Evolutionary conservation across 2,113 vertebrate species (phyloP).

Genomic region (Dinomys branickii): DNA sequence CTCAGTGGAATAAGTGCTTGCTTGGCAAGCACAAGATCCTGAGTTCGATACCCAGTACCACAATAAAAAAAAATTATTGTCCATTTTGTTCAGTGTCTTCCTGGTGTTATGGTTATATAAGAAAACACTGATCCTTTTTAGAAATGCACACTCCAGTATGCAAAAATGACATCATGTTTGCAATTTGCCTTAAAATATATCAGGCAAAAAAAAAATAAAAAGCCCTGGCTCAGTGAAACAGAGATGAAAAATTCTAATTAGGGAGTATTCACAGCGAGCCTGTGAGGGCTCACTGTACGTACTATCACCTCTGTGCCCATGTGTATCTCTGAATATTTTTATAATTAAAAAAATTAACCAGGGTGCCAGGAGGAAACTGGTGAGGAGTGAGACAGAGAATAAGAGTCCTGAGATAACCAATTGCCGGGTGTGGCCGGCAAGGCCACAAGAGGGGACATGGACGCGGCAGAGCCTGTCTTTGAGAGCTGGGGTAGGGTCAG

Average conservation of each 20-base stretch:
- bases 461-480: neutral
- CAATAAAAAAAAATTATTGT: no score
- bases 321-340: neutral
- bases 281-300: rapidly evolving
- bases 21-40: no score
- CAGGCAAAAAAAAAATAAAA: neutral
- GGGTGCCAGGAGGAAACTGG: neutral
- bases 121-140: neutral
- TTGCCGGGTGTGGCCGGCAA: no score
- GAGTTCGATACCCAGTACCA: no score
- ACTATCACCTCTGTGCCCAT: neutral
- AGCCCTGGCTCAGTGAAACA: neutral
- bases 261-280: neutral
- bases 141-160: neutral
- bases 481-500: no score
- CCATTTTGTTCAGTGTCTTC: neutral
- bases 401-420: neutral
- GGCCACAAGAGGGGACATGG: neutral
- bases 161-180: neutral
- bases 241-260: neutral
- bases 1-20: no score
- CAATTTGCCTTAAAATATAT: slow-evolving; percentile 1
- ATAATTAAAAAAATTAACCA: neutral
- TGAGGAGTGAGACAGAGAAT: neutral
- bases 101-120: neutral